Evolutionary conservation across 2,888 invertebrate species (phyloP), one percentile per base, ranked within the genome.

Genomic region (Rutpela maculata): DNA sequence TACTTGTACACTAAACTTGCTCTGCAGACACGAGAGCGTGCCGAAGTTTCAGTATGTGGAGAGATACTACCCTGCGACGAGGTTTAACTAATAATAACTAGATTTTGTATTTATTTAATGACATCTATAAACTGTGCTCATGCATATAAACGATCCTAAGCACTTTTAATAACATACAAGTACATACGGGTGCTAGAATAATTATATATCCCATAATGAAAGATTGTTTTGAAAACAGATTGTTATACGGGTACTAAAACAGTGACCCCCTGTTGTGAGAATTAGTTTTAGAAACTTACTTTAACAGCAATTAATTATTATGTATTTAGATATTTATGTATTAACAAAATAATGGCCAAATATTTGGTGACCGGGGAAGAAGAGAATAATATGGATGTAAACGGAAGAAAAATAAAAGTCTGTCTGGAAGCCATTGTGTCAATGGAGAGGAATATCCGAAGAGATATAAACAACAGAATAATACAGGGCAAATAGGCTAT

Each of bases 1-100:
- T 55, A 66, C 43, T 26, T 38, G 55, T 10, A 15, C 12, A 56
- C 56, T 18, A 56, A 56, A 56, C 17, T 59, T 50, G 43, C 22
- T 50, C 22, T 11, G 43, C 22, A 50, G 66, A 22, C 18, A 63
- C 10, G 15, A 63, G 31, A 63, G 18, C 18, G 38, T 31, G 35
- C 63, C 38, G n/a, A 9, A 63, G 18, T 63, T 63, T 63, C 38
- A 63, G 38, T 60, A 60, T 31, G 7, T 60, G 11, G 26, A 31
- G 50, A 50, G 15, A 50, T 50, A 15, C 15, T 10, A n/a, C n/a
- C 50, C 50, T n/a, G n/a, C 12, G 17, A n/a, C 50, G 15, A 50
- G 50, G 2, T 50, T 43, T 50, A 50, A 50, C n/a, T 50, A 50
- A 5, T 50, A 50, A 50, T 50, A 50, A 50, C 4, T 50, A n/a